Base-by-base conservation (phyloP, 2,888 invertebrate species). In the Hypomecis atomaria region DNA sequence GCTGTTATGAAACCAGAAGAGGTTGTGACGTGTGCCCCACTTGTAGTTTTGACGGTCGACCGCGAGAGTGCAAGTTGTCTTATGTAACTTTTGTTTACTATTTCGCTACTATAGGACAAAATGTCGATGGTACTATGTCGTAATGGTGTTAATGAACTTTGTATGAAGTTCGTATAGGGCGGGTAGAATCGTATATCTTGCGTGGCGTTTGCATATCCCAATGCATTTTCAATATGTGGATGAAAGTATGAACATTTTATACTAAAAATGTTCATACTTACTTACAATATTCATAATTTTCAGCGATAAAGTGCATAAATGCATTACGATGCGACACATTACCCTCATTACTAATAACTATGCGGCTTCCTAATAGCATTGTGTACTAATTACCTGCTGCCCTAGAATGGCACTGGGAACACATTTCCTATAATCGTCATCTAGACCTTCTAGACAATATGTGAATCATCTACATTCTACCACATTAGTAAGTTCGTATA, bases 1-100 rank as follows among this genome's bases (percentile, higher is more conserved):
- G 71, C 58, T n/a, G 48, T 60, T 65, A 74, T 69, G 60, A 67
- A 63, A 52, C 36, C n/a, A 34, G 47, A 66, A 57, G 57, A 66
- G 67, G 43, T 59, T 42, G n/a, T 37, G 55, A 53, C 3, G 49
- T 52, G 65, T 56, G 68, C 59, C 59, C 55, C 38, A 44, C 59
- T 55, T 59, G 10, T 10, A 11, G 49, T 34, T 47, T 65, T 45
- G 67, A 54, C 8, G 47, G 49, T 48, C 62, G 53, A 47, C 33
- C 8, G 6, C 7, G 3, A 38, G 23, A 23, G 23, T 23, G 11
- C 23, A 38, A 45, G n/a, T 8, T 11, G n/a, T 3, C 1, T 57
- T 56, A 52, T 40, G 44, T 40, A 57, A 56, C n/a, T 44, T 48
- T 44, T 38, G 40, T 44, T 52, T 52, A 52, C 52, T 40, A 52